Base-by-base conservation (phyloP, 2,113 vertebrate species). In the Cavia aperea region DNA sequence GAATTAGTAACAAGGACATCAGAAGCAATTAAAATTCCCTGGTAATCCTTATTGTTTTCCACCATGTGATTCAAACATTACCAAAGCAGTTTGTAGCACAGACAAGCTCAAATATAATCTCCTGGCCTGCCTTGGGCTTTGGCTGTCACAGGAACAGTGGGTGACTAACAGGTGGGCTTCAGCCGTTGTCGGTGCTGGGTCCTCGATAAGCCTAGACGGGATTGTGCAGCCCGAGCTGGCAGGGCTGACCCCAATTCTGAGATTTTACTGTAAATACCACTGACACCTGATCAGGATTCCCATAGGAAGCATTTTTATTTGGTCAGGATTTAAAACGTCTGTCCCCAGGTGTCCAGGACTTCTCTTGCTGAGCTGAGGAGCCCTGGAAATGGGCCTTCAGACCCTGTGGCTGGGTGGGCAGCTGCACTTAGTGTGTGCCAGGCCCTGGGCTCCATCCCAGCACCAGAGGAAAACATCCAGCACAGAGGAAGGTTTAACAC, bases 21-120 rank as follows among this genome's bases (percentile, higher is more conserved):
- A 94, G 81, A 93, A 91, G 68, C 88, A 63, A 91, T 93, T 90
- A 91, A 94, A 90, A 91, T 91, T 88, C 81, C 79, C 66, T 21
- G 51, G 39, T 93, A 91, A 95, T 92, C 75, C 75, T 43, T 75
- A 15, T 63, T 92, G 24, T 39, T 51, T 79, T 92, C 73, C 43
- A 29, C 78, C 24, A 26, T 46, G 62, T 46, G 16, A 95, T 86
- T 90, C 86, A 79, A 56, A 46, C 1, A 1, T 70, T 84, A 33
- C 78, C 29, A 26, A 66, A 68, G 56, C 77, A 60, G 51, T 56
- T 58, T 83, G n/a, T 78, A 56, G 56, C 36, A 60, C 11, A 4
- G 21, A 14, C 68, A 26, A 60, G 19, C 8, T 78, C 65, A 24
- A 66, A 24, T 86, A 18, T 73, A 46, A 65, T 75, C 68, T 83